Conservation (phyloP, 2,888 invertebrate genomes). For the Octonoba sinensis region DNA sequence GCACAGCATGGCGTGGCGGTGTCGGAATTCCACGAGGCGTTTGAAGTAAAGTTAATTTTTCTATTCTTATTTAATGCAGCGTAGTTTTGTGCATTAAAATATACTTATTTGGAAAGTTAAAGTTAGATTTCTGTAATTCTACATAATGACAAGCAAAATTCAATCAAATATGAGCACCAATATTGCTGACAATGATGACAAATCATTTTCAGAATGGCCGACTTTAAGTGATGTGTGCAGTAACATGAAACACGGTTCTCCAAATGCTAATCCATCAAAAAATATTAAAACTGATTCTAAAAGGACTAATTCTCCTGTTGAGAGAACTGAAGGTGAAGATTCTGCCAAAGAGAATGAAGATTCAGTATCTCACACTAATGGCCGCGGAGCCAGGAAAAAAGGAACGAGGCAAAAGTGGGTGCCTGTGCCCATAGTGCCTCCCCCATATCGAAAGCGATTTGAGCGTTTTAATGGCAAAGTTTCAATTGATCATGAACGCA, state of each 20-base stretch:
- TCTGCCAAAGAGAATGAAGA: slow-evolving; percentile 7
- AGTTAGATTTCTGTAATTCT: too few relatives aligned
- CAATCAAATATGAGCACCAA: background rate
- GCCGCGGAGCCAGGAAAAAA: background rate
- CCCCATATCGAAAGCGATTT: background rate
- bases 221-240: slow-evolving; percentile 2
- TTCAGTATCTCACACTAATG: background rate
- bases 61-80: too few relatives aligned
- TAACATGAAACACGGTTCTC: background rate
- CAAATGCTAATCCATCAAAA: background rate
- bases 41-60: too few relatives aligned
- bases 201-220: background rate
- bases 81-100: too few relatives aligned
- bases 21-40: too few relatives aligned
- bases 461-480: background rate
- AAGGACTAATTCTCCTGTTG: background rate
- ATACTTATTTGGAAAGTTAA: too few relatives aligned
- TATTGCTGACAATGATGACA: background rate
- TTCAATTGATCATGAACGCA: background rate
- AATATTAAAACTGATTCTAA: background rate
- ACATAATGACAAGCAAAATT: too few relatives aligned
- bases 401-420: background rate
- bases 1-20: too few relatives aligned
- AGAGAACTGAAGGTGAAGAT: background rate
- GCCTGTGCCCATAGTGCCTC: background rate